Evolutionary conservation across 2,888 invertebrate genomes (phyloP), one percentile per base, ranked within the genome.

Genomic region (Aplocera efformata): DNA sequence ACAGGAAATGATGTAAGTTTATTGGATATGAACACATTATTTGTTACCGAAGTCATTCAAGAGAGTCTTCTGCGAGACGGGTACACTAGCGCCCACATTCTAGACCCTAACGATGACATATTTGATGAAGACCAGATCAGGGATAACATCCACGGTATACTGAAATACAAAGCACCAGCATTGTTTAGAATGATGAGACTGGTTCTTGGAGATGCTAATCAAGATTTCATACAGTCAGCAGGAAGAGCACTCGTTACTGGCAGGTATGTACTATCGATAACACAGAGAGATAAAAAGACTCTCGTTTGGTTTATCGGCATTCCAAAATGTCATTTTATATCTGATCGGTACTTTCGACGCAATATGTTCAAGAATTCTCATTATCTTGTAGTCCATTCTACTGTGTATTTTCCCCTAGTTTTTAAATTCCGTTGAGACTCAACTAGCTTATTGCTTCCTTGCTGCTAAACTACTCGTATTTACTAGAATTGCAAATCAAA

Each of bases 21-120:
- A 1, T 39, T 86, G 0, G 86, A 88, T 25, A 59, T 77, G 7
- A 63, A 83, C 22, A 72, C 81, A 0, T 49, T 86, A 29, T 86
- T 86, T 29, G 67, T 75, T 6, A 67, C 77, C 1, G 85, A 88
- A 9, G 50, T 86, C 0, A 74, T 86, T 7, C 85, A 83, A 66
- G 85, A 86, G 34, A 73, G 79, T 48, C 53, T 88, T 5, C 60
- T 72, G 0, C 58, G 56, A 1, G 88, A 88, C 41, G 66, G 67
- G 0, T 80, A 76, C 28, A 4, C 36, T 0, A 53, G 40, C 21
- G 50, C 72, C 0, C 45, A 44, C 7, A 43, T 67, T 1, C 42
- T 88, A 2, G 64, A 78, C 34, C 53, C 70, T 1, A 33, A 1
- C 0, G 51, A 53, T 0, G 50, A 72, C 17, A 11, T 86, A 0